A percentile compares a stretch with the other conserved stretches of the same genome.
Evolutionary conservation across 2,888 invertebrate genomes (phyloP).

Genomic region (Ophion slaviceki): DNA sequence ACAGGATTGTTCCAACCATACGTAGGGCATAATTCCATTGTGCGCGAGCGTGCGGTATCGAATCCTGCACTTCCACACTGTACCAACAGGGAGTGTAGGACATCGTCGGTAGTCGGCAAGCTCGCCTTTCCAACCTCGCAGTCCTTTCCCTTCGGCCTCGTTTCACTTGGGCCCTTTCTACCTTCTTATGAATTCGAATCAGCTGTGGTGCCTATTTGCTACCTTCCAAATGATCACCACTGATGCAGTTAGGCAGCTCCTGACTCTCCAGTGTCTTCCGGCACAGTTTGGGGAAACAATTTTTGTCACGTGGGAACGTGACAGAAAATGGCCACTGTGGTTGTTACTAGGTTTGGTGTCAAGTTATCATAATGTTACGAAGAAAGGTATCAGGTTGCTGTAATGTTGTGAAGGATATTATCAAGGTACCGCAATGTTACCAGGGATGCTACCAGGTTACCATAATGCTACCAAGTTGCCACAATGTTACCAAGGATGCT

Average conservation of each 20-base stretch:
- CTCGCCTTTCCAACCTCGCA: conserved; percentile 11
- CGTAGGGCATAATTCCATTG: conserved; percentile 79
- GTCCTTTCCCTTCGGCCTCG: neutral
- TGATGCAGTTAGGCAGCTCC: neutral
- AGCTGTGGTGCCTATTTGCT: neutral
- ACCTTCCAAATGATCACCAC: neutral
- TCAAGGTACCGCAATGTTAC: neutral
- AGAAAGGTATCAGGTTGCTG: neutral
- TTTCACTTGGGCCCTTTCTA: neutral
- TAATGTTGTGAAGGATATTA: neutral
- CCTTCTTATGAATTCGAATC: neutral
- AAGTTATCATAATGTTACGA: neutral
- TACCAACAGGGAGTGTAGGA: conserved; percentile 58
- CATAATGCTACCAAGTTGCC: no score
- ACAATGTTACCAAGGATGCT: no score
- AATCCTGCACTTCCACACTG: conserved; percentile 68
- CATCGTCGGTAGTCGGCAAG: conserved; percentile 46
- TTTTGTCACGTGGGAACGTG: neutral
- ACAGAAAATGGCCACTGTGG: no score
- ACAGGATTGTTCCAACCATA: conserved; percentile 75
- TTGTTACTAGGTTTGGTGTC: neutral
- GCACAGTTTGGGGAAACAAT: neutral
- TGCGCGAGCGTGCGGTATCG: conserved; percentile 69
- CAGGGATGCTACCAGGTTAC: neutral
- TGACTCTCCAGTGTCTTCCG: neutral